Base-by-base conservation (phyloP, 2,888 invertebrate genomes). In the Vesta saturnalis region DNA sequence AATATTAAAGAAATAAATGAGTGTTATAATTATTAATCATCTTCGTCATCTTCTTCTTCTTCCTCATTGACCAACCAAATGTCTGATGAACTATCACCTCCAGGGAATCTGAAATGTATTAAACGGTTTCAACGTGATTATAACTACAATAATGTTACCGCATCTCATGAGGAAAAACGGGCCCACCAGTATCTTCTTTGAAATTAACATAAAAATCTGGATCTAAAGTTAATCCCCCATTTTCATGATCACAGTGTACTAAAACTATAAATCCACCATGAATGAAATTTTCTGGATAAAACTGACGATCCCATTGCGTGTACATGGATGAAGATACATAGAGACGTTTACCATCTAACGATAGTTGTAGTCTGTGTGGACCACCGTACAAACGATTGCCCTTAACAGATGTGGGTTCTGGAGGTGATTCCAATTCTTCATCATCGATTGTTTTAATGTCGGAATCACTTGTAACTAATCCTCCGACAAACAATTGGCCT, bases 341-440 rank as follows among this genome's bases (percentile, higher is more conserved):
- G 1, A 99, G 85, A 3, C 99, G 89, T 81, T 91, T n/a, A n/a
- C n/a, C n/a, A n/a, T n/a, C n/a, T n/a, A n/a, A n/a, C n/a, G n/a
- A n/a, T n/a, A n/a, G n/a, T 94, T 99, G 99, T 71, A 99, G 83
- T 99, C 99, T 99, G 85, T 99, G 99, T 0, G 98, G 95, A 0
- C 92, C 91, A 1, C 97, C 99, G 71, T 91, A 87, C 43, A 97
- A 84, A 43, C 89, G 87, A 70, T 91, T 90, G 0, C 93, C 95
- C 80, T 95, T 94, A 0, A 97, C 83, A 64, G 83, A 85, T 0
- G 92, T 86, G 0, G 92, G 92, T 69, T 90, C 84, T 0, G 92
- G 92, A 1, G 92, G 92, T 55, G 85, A 84, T 79, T 85, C 85
- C 10, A 92, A 82, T 80, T 96, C 95, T n/a, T 85, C 83, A 81